Evolutionary conservation across 2,888 invertebrate species (phyloP).

Genomic region (Gibbula magus): DNA sequence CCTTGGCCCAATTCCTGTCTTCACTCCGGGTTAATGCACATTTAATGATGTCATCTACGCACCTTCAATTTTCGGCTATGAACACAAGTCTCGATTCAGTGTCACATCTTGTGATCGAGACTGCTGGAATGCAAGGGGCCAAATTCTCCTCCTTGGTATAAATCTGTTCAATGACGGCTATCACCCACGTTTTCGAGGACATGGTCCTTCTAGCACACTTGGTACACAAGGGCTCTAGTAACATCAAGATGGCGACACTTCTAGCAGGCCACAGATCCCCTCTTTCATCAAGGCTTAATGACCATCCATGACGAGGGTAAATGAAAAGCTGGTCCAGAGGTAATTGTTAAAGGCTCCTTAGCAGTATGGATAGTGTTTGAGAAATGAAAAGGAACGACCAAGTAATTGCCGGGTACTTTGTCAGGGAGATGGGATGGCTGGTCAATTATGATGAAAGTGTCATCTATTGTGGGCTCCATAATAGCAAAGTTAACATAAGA

Average conservation of each 20-base stretch:
- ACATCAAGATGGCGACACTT: constrained; percentile 1
- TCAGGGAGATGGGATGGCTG: background rate
- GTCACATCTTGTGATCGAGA: too few relatives aligned
- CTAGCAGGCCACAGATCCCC: background rate
- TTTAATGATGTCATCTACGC: background rate
- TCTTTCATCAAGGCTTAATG: constrained; percentile 9
- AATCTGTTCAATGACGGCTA: background rate
- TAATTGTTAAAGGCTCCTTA: constrained; percentile 20
- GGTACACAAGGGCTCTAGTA: background rate
- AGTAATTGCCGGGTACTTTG: constrained; percentile 3
- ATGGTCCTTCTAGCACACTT: background rate
- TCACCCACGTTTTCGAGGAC: background rate
- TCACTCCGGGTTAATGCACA: background rate
- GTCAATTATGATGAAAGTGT: background rate
- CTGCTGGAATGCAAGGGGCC: too few relatives aligned
- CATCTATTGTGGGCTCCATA: too few relatives aligned
- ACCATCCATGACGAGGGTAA: constrained; percentile 3
- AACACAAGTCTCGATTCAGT: background rate
- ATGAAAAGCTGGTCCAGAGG: constrained; percentile 7
- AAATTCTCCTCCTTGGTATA: background rate
- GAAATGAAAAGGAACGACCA: constrained; percentile 19
- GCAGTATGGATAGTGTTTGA: constrained; percentile 8
- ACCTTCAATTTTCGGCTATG: background rate
- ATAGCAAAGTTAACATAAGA: too few relatives aligned
- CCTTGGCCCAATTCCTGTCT: background rate